A percentile compares a stretch with the other conserved stretches of the same genome.
phyloP scores from a whole-genome alignment of 2,888 invertebrate species.

The Tubulanus polymorphus region DNA sequence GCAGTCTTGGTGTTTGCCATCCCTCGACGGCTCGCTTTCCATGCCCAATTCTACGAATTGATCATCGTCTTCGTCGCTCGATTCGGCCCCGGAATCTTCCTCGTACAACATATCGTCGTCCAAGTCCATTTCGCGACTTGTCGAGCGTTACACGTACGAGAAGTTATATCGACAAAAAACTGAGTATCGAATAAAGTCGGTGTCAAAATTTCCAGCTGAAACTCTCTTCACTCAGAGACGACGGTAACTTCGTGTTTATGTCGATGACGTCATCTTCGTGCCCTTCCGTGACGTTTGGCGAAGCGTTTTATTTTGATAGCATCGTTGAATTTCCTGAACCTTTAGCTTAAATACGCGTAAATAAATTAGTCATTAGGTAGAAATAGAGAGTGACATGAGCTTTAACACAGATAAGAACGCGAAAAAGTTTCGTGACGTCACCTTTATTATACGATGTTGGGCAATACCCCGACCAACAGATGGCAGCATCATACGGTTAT shows the following conservation, averaged over 20 bases:
- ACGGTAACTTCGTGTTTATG: constrained; percentile 33
- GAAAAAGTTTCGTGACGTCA: too few species aligned
- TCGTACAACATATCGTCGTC: constrained; percentile 80
- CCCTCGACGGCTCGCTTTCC: constrained; percentile 49
- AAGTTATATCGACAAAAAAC: neutral
- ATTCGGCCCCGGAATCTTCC: constrained; percentile 87
- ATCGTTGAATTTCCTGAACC: too few species aligned
- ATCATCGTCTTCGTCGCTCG: constrained; percentile 76
- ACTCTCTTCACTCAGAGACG: neutral
- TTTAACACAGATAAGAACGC: too few species aligned
- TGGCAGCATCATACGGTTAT: too few species aligned
- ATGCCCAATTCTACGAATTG: constrained; percentile 67
- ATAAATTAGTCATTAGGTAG: too few species aligned
- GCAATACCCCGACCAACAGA: too few species aligned
- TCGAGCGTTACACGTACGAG: neutral
- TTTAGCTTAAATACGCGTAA: too few species aligned
- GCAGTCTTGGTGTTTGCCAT: constrained; percentile 39
- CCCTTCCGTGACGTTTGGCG: constrained; percentile 10
- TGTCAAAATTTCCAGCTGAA: constrained; percentile 1
- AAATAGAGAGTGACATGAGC: too few species aligned
- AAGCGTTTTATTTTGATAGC: too few species aligned
- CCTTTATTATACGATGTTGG: too few species aligned
- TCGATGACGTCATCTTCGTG: constrained; percentile 45
- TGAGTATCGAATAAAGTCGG: too few species aligned
- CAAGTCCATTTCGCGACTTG: constrained; percentile 71